Base-by-base conservation (phyloP, 2,113 vertebrate genomes). In the Bubo scandiacus region DNA sequence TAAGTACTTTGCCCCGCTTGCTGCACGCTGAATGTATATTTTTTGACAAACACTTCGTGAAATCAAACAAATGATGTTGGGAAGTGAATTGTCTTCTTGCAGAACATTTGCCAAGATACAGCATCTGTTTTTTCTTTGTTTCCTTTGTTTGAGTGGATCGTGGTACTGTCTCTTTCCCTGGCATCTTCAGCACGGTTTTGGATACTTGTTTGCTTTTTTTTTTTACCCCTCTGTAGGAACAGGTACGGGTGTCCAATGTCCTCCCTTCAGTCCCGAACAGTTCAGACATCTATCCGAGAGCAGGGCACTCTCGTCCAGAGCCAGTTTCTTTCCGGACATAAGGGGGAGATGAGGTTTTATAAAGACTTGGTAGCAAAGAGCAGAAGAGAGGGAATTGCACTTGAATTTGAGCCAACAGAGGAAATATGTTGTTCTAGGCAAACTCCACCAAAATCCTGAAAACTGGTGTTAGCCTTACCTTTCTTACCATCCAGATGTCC, bases 381-480 rank as follows among this genome's bases (percentile, higher is more conserved):
- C 30, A 84, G 27, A 51, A 29, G 5, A 72, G 54, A 62, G 10
- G 51, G 42, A 79, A 42, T 45, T 63, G 25, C 27, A 14, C 11
- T 62, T 47, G 40, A n/a, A 23, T 83, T 91, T 57, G 7, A 74
- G 26, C 19, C 40, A 43, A 3, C 20, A 13, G 4, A 8, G n/a
- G 25, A 62, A n/a, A 15, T 6, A 2, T 0, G 1, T 57, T 52
- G 12, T 30, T 85, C 5, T 49, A 26, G 30, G 26, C 52, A 92
- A 51, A 54, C 49, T 62, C 9, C 36, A 36, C 30, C 49, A 84
- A 81, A 85, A 70, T 38, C 34, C n/a, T 89, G 59, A 26, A 25
- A 21, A 27, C 27, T 1, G 1, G 1, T 75, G 10, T 74, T 30
- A 42, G 22, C 32, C 38, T 84, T 42, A 51, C 0, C 3, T 72